Conservation (phyloP, 2,888 invertebrate species). For the Netelia inedita region DNA sequence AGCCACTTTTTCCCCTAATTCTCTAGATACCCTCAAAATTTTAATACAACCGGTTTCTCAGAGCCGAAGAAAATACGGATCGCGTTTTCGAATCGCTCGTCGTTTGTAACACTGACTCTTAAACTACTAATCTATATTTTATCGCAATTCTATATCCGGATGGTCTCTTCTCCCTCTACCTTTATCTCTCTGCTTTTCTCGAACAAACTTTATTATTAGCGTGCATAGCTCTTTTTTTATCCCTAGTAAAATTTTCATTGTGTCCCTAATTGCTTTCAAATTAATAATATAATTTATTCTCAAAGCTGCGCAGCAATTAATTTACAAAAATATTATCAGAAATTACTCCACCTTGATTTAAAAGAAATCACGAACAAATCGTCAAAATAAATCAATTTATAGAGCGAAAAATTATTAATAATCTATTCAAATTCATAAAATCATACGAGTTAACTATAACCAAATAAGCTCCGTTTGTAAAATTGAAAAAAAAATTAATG, state of each 20-base stretch:
- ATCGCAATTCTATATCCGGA: constrained; percentile 54
- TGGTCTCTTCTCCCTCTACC: background rate
- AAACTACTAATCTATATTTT: constrained; percentile 77
- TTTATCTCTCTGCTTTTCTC: constrained; percentile 3
- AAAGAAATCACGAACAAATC: background rate
- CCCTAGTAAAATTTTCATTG: background rate
- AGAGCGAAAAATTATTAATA: background rate
- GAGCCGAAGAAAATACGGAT: background rate
- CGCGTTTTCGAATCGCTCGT: constrained; percentile 37
- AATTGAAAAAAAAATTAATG: too few relatives aligned
- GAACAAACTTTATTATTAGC: constrained; percentile 30
- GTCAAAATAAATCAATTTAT: background rate
- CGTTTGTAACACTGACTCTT: constrained; percentile 66
- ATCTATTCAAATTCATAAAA: background rate
- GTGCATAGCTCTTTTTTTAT: constrained; percentile 16
- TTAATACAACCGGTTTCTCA: constrained; percentile 1
- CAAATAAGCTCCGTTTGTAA: too few relatives aligned
- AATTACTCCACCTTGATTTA: background rate
- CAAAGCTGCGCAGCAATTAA: constrained; percentile 10
- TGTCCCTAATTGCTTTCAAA: background rate
- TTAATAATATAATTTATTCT: constrained; percentile 7
- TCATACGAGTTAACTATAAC: too few relatives aligned
- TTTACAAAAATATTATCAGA: background rate
- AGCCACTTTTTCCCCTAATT: too few relatives aligned
- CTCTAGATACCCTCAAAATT: too few relatives aligned